Evolutionary conservation across 2,113 vertebrate genomes (phyloP), one percentile per base, ranked within the genome.

Genomic region (Elephas maximus): DNA sequence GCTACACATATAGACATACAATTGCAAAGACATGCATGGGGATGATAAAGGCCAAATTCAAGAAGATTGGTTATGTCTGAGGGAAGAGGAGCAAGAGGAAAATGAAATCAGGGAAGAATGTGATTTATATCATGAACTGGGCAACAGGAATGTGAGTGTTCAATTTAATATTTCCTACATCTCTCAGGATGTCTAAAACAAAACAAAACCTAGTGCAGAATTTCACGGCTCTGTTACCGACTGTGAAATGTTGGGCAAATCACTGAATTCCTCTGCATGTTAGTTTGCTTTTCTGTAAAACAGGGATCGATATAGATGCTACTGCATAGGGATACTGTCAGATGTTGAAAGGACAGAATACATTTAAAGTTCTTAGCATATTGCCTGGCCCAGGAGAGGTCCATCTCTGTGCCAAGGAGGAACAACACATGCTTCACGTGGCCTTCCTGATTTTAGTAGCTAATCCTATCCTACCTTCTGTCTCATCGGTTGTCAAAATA

Each of bases 241-340:
- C 24, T 48, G 60, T 62, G 53, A 79, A 48, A 45, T 23, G 10
- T 7, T 88, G 11, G 91, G 44, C 45, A 93, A 86, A 82, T 93
- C 85, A 67, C 83, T 67, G 17, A 82, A 62, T 6, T 60, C 5
- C 1, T 76, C 48, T 51, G 33, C 82, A 84, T 80, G 51, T 73
- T 87, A 84, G 48, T 69, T 88, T 77, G 24, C 30, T 93, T 93
- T 92, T 93, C 44, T 71, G 14, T 90, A 84, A 93, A 92, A 53
- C 65, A 18, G 20, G 10, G 5, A 63, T 78, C 30, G 73, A 95
- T 89, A 92, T 18, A 87, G 92, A 88, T 45, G 24, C 28, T 84
- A 82, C 2, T 23, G 44, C 77, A 65, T 6, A 45, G 8, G 23
- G 37, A 93, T 67, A 26, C 30, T 79, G 15, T 45, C 76, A 28